Conservation (phyloP, 2,797 vertebrate genomes). For the Pelobates cultripes region DNA sequence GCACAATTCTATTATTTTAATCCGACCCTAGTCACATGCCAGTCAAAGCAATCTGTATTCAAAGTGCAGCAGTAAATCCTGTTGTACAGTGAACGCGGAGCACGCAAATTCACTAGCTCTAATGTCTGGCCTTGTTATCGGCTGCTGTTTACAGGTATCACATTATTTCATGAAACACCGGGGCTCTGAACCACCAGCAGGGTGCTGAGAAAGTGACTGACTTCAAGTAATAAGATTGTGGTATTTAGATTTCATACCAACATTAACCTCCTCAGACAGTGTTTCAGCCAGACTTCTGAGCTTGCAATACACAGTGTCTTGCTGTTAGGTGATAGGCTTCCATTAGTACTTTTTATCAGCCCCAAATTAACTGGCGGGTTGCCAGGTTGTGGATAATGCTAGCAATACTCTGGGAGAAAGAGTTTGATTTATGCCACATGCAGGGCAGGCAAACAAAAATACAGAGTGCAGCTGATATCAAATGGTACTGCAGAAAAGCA, state of each 20-base stretch:
- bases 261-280: not conserved
- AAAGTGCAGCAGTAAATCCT: not conserved
- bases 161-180: not conserved
- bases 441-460: conserved; percentile 2
- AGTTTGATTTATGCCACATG: conserved; percentile 2
- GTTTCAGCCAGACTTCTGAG: not conserved
- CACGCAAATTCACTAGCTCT: not conserved
- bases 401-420: conserved; percentile 1
- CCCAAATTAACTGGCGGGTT: not conserved
- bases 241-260: conserved; percentile 22
- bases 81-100: not conserved
- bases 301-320: not conserved
- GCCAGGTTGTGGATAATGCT: not conserved
- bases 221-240: not conserved
- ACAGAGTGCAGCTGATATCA: conserved; percentile 6
- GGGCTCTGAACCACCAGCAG: not conserved
- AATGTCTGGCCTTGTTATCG: not conserved
- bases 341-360: not conserved
- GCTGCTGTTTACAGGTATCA: conserved; percentile 13
- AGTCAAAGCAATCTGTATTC: not conserved
- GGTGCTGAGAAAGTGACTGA: not conserved
- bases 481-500: not conserved
- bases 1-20: not conserved
- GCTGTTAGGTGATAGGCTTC: not conserved
- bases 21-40: not conserved